Percentiles rank a stretch among this genome's conserved stretches.
Conservation (phyloP, 2,888 invertebrate genomes). For the Oscheius sp. region DNA sequence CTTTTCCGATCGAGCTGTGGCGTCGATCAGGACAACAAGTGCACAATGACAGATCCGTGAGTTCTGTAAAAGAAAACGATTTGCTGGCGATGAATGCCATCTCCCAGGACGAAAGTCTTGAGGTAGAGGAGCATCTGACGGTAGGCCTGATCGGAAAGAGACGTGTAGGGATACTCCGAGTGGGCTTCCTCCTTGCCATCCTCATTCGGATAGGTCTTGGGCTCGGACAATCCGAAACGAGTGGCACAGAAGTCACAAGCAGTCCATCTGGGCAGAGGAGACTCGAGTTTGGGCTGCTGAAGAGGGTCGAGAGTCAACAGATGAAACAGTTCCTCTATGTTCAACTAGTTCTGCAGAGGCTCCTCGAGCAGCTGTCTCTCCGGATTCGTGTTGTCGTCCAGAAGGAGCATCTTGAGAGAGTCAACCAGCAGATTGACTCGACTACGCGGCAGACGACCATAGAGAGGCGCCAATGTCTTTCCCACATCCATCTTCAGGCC, state of each 20-base stretch:
- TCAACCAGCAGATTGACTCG: conserved; percentile 15
- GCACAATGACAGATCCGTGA: conserved; percentile 67
- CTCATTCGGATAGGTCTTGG: conserved; percentile 25
- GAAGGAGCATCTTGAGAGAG: conserved; percentile 1
- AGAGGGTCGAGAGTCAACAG: neutral
- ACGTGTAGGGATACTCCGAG: conserved; percentile 16
- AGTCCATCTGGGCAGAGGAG: conserved; percentile 16
- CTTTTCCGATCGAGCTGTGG: conserved; percentile 68
- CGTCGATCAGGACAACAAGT: conserved; percentile 70
- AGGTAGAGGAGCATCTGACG: conserved; percentile 17
- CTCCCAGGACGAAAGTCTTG: conserved; percentile 1
- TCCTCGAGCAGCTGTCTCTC: neutral
- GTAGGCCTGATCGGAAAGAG: conserved; percentile 3
- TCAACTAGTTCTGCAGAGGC: neutral
- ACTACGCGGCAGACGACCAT: conserved; percentile 12
- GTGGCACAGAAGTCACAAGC: conserved; percentile 26
- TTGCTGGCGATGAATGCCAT: neutral
- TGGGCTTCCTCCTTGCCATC: conserved; percentile 8
- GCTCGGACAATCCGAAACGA: conserved; percentile 17
- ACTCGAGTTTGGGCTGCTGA: neutral
- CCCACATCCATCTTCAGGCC: neutral
- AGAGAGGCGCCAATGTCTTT: neutral
- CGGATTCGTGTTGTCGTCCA: neutral
- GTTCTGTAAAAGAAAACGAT: neutral
- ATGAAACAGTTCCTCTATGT: neutral